Evolutionary conservation across 2,888 invertebrate genomes (phyloP).

Genomic region (Brachypterus glaber): DNA sequence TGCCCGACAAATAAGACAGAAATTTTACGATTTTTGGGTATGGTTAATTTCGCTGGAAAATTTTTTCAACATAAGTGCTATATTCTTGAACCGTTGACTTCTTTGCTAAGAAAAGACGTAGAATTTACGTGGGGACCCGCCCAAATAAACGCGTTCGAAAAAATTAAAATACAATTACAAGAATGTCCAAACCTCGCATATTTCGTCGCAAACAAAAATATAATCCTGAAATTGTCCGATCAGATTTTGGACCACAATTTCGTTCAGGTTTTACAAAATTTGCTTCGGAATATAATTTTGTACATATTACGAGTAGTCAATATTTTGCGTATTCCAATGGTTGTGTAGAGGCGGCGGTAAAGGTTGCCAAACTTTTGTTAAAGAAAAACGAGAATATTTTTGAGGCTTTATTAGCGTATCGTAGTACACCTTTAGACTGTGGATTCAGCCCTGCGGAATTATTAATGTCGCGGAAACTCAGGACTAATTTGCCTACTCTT

Average conservation of each 20-base stretch:
- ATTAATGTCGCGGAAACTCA: neutral
- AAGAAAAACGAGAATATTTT: constrained; percentile 1
- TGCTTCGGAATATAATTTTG: constrained; percentile 3
- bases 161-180: constrained; percentile 11
- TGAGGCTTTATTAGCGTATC: constrained; percentile 6
- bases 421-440: constrained; percentile 7
- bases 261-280: neutral
- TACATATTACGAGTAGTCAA: constrained; percentile 7
- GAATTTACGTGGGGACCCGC: constrained; percentile 8
- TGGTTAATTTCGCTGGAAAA: constrained; percentile 11
- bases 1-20: constrained; percentile 20
- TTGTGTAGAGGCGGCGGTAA: neutral
- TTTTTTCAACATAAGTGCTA: constrained; percentile 11
- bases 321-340: neutral
- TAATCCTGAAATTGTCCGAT: neutral
- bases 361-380: neutral
- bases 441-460: constrained; percentile 7
- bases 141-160: constrained; percentile 8
- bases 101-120: constrained; percentile 5
- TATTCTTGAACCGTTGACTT: constrained; percentile 10
- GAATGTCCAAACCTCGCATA: constrained; percentile 8
- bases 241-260: neutral
- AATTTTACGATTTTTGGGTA: constrained; percentile 16
- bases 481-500: neutral
- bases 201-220: constrained; percentile 4